A percentile compares a stretch with the other conserved stretches of the same genome.
phyloP scores from a whole-genome alignment of 2,113 vertebrate species.

The Zosterops pallidus region DNA sequence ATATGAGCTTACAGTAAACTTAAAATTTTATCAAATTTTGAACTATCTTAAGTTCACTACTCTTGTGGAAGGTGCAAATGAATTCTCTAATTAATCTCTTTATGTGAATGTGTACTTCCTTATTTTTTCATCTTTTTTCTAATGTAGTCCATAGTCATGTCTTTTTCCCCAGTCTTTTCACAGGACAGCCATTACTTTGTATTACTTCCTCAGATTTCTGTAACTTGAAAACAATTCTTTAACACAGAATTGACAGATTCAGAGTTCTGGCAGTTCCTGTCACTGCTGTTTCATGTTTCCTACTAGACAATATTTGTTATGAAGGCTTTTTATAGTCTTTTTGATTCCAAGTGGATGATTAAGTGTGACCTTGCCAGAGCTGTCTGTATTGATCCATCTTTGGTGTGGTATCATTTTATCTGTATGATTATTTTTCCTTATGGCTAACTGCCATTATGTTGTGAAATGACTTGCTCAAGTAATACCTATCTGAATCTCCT shows the following conservation, averaged over 20 bases:
- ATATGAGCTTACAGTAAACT: neutral
- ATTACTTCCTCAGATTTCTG: neutral
- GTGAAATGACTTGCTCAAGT: neutral
- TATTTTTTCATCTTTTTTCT: neutral
- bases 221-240: neutral
- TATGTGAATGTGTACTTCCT: neutral
- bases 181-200: neutral
- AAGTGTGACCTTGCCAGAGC: neutral
- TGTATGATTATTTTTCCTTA: neutral
- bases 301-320: neutral
- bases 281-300: neutral
- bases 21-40: neutral
- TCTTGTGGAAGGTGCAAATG: neutral
- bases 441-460: neutral
- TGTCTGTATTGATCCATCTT: neutral
- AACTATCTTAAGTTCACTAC: neutral
- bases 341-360: neutral
- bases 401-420: neutral
- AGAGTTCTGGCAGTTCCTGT: neutral
- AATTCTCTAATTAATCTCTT: neutral
- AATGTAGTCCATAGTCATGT: neutral
- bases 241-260: neutral
- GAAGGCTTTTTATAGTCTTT: neutral
- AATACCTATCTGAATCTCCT: neutral
- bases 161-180: neutral